Evolutionary conservation across 2,113 vertebrate species (phyloP), one percentile per base, ranked within the genome.

Genomic region (Merops nubicus): DNA sequence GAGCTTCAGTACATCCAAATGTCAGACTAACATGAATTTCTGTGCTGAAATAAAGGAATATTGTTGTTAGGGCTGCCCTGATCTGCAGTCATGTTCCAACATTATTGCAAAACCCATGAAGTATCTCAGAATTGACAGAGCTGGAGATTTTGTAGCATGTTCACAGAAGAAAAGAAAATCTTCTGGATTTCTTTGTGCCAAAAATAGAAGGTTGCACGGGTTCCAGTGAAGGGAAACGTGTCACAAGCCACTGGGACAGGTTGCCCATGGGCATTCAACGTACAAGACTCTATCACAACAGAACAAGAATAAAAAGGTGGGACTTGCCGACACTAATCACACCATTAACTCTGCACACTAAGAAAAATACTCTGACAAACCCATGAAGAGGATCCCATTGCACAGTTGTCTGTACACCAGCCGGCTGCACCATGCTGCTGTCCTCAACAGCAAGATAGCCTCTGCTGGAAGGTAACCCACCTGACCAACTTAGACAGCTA

Each of bases 271-370:
- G 5, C 29, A 64, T 76, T 84, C 19, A 42, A n/a, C 19, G 3
- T 33, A 36, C 0, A 0, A 64, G 62, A 1, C 11, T 72, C 28
- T 9, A 7, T n/a, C 28, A 73, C 59, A 73, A 42, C 2, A 9
- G 65, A 78, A 29, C 12, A 45, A 74, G 59, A 42, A n/a, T 4
- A 26, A 45, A 42, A 74, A 51, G 16, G 18, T 47, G 75, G 13
- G 42, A 65, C 43, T 63, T 56, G 43, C 34, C 47, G 50, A 9
- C 11, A 19, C 7, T 20, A n/a, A 28, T 60, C 64, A 56, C 7
- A 12, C 51, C 51, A 15, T 13, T 47, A 56, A 12, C 54, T 28
- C 54, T 60, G 22, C 25, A 45, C 13, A 47, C 28, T 47, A 20
- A 33, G 26, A 70, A 53, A 69, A 65, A 42, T 7, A 25, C 25